A percentile compares a stretch with the other conserved stretches of the same genome.
Evolutionary conservation across 2,888 invertebrate genomes (phyloP).

Genomic region (Drosophila ustulata): DNA sequence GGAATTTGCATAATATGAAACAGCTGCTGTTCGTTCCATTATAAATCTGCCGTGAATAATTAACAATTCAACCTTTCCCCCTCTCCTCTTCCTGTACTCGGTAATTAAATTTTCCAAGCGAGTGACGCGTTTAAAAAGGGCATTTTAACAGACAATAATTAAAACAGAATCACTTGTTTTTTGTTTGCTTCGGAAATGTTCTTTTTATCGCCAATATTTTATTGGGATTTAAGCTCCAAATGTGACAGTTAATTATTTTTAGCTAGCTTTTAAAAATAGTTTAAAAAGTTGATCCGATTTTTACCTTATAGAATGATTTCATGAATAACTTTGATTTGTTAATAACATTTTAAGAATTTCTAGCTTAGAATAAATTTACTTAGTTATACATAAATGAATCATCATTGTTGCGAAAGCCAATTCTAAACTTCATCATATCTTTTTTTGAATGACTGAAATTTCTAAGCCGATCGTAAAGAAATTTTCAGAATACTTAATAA

Average conservation of each 20-base stretch:
- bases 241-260: slow-evolving; percentile 28
- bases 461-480: no score
- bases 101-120: slow-evolving; percentile 29
- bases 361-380: no score
- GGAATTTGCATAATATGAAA: slow-evolving; percentile 69
- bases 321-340: no score
- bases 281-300: not conserved
- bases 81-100: not conserved
- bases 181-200: not conserved
- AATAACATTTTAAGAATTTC: no score
- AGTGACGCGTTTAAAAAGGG: slow-evolving; percentile 4
- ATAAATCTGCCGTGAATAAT: slow-evolving; percentile 49
- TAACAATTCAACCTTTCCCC: not conserved
- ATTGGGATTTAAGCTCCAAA: slow-evolving; percentile 1
- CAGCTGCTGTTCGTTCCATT: slow-evolving; percentile 42
- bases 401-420: no score
- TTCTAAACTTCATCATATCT: no score
- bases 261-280: not conserved
- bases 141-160: not conserved
- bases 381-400: no score
- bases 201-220: slow-evolving; percentile 1
- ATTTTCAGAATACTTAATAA: not conserved
- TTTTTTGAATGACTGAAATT: not conserved
- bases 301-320: no score
- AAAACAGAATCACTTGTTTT: not conserved